Percentiles rank a stretch among this genome's conserved stretches.
phyloP scores from a whole-genome alignment of 2,797 vertebrate genomes.

The Bovichtus variegatus region DNA sequence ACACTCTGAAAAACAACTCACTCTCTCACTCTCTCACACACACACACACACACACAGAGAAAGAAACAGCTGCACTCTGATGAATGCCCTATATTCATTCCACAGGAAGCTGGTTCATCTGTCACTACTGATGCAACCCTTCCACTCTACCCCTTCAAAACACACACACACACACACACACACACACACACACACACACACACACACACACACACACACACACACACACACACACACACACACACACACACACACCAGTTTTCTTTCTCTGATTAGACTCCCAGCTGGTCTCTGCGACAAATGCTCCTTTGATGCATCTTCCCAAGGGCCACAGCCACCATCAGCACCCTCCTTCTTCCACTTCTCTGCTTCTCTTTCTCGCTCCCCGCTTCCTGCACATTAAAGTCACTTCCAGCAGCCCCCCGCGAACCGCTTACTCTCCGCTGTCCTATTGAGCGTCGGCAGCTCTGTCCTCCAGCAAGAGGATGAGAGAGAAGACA shows the following conservation, averaged over 20 bases:
- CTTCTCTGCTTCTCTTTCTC: slow-evolving; percentile 35
- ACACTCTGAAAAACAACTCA: slow-evolving; percentile 60
- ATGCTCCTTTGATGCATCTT: slow-evolving; percentile 83
- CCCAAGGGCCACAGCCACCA: slow-evolving; percentile 72
- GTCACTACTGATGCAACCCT: slow-evolving; percentile 81
- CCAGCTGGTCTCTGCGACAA: slow-evolving; percentile 86
- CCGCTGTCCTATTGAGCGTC: slow-evolving; percentile 60
- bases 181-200: slow-evolving; percentile 34
- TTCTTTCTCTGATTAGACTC: slow-evolving; percentile 77
- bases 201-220: slow-evolving; percentile 63
- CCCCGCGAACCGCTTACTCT: slow-evolving; percentile 49
- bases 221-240: slow-evolving; percentile 53
- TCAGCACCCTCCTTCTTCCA: slow-evolving; percentile 54
- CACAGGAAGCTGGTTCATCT: slow-evolving; percentile 81
- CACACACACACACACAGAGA: slow-evolving; percentile 37
- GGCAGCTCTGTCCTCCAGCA: slow-evolving; percentile 56
- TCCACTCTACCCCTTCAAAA: slow-evolving; percentile 65
- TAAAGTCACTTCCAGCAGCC: slow-evolving; percentile 70
- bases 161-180: slow-evolving; percentile 43
- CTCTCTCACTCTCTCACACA: slow-evolving; percentile 19
- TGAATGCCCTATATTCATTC: slow-evolving; percentile 82
- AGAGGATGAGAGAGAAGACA: slow-evolving; percentile 24
- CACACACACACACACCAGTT: slow-evolving; percentile 58
- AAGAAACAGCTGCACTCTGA: slow-evolving; percentile 81
- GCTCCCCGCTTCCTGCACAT: slow-evolving; percentile 68